phyloP scores from a whole-genome alignment of 2,113 vertebrate genomes.

The Hypocryptadius cinnamomeus region DNA sequence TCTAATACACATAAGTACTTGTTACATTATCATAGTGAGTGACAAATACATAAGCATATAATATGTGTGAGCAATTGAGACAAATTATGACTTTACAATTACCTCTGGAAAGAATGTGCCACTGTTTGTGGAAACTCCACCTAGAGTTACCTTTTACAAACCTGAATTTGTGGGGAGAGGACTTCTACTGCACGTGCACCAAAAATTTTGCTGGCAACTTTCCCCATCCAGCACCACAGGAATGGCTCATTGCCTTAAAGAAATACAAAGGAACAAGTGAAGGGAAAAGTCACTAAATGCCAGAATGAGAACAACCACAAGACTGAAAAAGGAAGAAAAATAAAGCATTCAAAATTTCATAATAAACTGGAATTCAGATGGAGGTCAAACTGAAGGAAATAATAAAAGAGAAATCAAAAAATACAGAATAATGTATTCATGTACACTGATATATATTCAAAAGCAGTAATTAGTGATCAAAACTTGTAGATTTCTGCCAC shows the following conservation, averaged over 20 bases:
- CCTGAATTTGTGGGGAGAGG: not conserved
- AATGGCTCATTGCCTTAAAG: not conserved
- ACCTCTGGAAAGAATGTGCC: not conserved
- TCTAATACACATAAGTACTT: not conserved
- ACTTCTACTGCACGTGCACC: not conserved
- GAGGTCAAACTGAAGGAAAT: not conserved
- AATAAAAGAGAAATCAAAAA: not conserved
- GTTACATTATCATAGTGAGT: not conserved
- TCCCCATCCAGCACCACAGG: not conserved
- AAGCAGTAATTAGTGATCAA: constrained; percentile 6
- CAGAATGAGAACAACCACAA: not conserved
- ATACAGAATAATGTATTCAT: not conserved
- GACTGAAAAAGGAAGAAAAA: not conserved
- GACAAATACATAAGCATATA: not conserved
- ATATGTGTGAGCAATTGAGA: not conserved
- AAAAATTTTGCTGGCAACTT: not conserved
- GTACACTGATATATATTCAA: not conserved
- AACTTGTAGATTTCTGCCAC: not conserved
- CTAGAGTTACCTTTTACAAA: not conserved
- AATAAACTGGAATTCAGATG: not conserved
- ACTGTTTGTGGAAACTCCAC: not conserved
- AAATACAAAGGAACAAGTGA: not conserved
- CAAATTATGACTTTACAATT: not conserved
- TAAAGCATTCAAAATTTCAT: not conserved
- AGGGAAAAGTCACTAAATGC: not conserved